Base-by-base conservation (phyloP, 1,140 invertebrate genomes). In the Drosophila quadrilineata region DNA sequence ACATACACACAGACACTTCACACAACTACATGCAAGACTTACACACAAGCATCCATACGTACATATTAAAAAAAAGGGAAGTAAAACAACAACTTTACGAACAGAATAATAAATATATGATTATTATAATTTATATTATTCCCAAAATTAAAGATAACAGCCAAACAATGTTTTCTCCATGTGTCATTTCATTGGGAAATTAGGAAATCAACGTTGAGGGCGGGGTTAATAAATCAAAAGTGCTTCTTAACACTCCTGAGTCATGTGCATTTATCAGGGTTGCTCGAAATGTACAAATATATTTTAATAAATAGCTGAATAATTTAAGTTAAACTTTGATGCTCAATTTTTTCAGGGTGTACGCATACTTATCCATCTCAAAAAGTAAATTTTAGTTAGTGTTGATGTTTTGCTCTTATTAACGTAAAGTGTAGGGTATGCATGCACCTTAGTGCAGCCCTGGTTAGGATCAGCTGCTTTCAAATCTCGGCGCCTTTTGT, bases 101-200 rank as follows among this genome's bases (percentile, higher is more conserved):
- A 63, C 71, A 85, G 65, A 71, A 85, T 84, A 84, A 85, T 85
- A 79, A 58, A 58, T 85, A 84, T 75, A 79, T 72, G 60, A 84
- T 84, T 85, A 85, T 86, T 85, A 85, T 85, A 79, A 86, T 86
- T 85, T 86, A 79, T 85, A 85, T 85, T 85, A 85, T 86, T 85
- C 79, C 79, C 80, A 85, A 85, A 73, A 85, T 85, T 85, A 85
- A 85, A 85, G 75, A 84, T 84, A 84, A 84, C 73, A 79, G 75
- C 79, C 80, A 85, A 85, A 82, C 74, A 71, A 74, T 77, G 54
- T 52, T 36, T n/a, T 10, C 9, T 28, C 29, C 2, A 28, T 65
- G 35, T 64, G 54, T 59, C 62, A 65, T 65, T 41, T 58, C 19
- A 58, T 58, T 58, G 26, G 19, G 24, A 41, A 29, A 21, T 16